phyloP scores from a whole-genome alignment of 2,888 invertebrate species.

The Pammene aurita region DNA sequence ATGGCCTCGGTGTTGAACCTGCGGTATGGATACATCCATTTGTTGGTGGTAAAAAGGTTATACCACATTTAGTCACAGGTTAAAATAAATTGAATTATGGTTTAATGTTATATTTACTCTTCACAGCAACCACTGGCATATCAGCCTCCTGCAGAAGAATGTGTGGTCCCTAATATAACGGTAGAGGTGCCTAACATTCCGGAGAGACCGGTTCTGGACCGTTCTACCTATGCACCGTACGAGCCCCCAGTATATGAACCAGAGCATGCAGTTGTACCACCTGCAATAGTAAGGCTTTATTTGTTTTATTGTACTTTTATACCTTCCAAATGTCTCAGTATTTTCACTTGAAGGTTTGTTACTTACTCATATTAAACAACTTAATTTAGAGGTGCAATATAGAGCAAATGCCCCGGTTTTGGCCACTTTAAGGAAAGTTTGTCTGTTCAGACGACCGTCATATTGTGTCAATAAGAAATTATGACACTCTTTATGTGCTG shows the following conservation, averaged over 20 bases:
- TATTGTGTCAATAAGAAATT: no score
- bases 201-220: conserved; percentile 49
- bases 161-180: conserved; percentile 74
- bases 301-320: conserved; percentile 44
- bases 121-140: conserved; percentile 56
- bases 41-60: no score
- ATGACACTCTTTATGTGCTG: no score
- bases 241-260: conserved; percentile 60
- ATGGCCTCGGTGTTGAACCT: no score
- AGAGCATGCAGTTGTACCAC: conserved; percentile 69
- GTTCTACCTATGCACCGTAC: conserved; percentile 67
- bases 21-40: no score
- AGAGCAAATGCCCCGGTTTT: no score
- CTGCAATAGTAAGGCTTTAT: conserved; percentile 66
- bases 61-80: no score
- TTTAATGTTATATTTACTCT: conserved; percentile 10
- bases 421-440: no score
- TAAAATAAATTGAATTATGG: no score
- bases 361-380: background rate
- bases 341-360: no score
- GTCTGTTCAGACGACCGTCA: no score
- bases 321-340: background rate
- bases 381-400: no score
- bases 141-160: conserved; percentile 63
- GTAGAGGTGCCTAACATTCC: conserved; percentile 65